Conservation (phyloP, 2,888 invertebrate genomes). For the Anthophora plumipes region DNA sequence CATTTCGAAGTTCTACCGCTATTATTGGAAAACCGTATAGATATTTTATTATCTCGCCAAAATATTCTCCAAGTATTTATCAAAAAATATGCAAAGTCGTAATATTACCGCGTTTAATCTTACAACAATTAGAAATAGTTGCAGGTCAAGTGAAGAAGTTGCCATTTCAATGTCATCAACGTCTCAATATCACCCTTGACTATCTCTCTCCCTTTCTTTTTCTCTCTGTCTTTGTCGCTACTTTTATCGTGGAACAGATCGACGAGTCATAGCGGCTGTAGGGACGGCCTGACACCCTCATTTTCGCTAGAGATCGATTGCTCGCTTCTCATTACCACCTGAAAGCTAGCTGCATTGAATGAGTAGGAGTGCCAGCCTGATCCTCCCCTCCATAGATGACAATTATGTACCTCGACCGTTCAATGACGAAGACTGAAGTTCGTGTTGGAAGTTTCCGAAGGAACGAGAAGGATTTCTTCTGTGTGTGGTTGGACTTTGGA, state of each 20-base stretch:
- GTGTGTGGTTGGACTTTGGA: not conserved
- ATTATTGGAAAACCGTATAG: too few relatives aligned
- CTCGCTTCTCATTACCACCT: not conserved
- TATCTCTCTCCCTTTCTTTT: too few relatives aligned
- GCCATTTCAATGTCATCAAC: not conserved
- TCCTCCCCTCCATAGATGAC: not conserved
- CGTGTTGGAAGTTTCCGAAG: not conserved
- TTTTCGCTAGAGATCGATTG: conserved; percentile 1
- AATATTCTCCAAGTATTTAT: too few relatives aligned
- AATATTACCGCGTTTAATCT: too few relatives aligned
- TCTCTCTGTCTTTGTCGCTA: too few relatives aligned
- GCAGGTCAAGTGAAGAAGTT: not conserved
- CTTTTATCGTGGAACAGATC: not conserved
- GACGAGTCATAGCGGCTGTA: not conserved
- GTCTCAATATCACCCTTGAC: not conserved
- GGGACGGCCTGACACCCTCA: not conserved
- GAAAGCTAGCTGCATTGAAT: not conserved
- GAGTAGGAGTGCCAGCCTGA: not conserved
- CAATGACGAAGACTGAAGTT: not conserved
- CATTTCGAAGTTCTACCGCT: too few relatives aligned
- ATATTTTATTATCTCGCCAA: too few relatives aligned
- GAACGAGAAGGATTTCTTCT: not conserved
- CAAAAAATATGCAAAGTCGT: too few relatives aligned
- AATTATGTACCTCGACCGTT: too few relatives aligned
- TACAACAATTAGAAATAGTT: too few relatives aligned